phyloP scores from a whole-genome alignment of 2,797 vertebrate genomes.

The Sebastes hubbsi region DNA sequence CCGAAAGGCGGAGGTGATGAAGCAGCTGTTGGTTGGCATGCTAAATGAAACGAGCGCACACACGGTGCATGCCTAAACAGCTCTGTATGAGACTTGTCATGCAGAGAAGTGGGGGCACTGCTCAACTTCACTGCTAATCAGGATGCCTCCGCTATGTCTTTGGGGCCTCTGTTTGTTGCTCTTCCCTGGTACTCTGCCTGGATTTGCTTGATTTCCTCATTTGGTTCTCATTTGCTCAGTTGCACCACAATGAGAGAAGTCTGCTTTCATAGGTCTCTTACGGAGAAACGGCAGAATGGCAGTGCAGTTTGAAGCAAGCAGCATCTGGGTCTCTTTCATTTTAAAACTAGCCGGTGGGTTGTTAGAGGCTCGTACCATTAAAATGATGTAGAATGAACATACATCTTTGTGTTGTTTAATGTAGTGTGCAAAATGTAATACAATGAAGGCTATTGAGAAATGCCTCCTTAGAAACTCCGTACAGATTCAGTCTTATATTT shows the following conservation, averaged over 20 bases:
- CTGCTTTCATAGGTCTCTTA: constrained; percentile 45
- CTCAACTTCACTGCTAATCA: constrained; percentile 71
- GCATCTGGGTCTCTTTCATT: constrained; percentile 58
- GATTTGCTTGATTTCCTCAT: constrained; percentile 66
- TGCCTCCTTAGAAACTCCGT: not conserved
- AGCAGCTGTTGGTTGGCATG: constrained; percentile 79
- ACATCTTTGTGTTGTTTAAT: constrained; percentile 47
- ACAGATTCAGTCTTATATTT: not conserved
- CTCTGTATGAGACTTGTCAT: constrained; percentile 69
- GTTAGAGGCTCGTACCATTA: constrained; percentile 36
- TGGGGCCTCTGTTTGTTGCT: constrained; percentile 61
- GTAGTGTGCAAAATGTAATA: constrained; percentile 38
- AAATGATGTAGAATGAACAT: constrained; percentile 41
- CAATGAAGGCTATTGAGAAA: constrained; percentile 24
- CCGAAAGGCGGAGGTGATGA: constrained; percentile 74
- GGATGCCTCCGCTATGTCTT: constrained; percentile 57
- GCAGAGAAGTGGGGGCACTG: constrained; percentile 66
- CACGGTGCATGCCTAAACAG: constrained; percentile 69
- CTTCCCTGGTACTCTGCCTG: constrained; percentile 45
- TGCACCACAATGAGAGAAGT: constrained; percentile 44
- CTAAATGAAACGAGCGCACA: constrained; percentile 65
- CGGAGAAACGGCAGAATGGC: constrained; percentile 37
- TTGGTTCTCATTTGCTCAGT: constrained; percentile 71
- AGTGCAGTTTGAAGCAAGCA: constrained; percentile 36
- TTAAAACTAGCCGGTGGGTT: constrained; percentile 47